Conservation (phyloP, 2,113 vertebrate species). For the Mus musculus region GRCm39 chr19:21223501-21224000, state of each 20-base stretch:
- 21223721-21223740: neutral
- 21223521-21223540: neutral
- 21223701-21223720: neutral
- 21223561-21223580: neutral
- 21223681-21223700: constrained; percentile 20
- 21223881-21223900: neutral
- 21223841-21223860: constrained; percentile 33
- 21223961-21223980: no score
- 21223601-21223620: neutral
- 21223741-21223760: neutral
- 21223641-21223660: neutral
- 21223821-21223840: neutral
- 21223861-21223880: neutral
- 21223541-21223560: constrained; percentile 16
- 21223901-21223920: no score
- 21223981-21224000: no score
- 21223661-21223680: neutral
- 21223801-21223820: neutral
- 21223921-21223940: no score
- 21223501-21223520: constrained; percentile 14
- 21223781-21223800: constrained; percentile 30
- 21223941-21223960: no score
- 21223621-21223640: neutral
- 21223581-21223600: constrained; percentile 20
- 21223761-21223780: neutral